A percentile compares a stretch with the other conserved stretches of the same genome.
Evolutionary conservation across 1,140 invertebrate species (phyloP).

Genomic region (Drosophila virilis): DNA sequence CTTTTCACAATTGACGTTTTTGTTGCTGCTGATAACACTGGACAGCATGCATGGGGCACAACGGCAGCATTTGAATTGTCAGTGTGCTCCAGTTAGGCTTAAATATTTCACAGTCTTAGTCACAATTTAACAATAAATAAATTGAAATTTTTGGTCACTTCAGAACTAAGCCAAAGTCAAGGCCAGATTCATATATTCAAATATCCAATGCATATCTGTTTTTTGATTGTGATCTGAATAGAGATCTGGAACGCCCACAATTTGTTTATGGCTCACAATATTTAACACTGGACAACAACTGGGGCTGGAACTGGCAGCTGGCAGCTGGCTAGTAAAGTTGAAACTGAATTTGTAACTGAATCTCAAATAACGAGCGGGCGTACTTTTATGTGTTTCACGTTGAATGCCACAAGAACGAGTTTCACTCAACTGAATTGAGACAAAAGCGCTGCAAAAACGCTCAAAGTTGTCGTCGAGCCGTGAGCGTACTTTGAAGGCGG

Average conservation of each 20-base stretch:
- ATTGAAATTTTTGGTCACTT: constrained; percentile 20
- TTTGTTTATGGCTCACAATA: constrained; percentile 44
- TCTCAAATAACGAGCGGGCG: constrained; percentile 67
- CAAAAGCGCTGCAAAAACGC: constrained; percentile 36
- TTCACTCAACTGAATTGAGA: constrained; percentile 53
- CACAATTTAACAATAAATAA: constrained; percentile 34
- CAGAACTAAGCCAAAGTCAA: constrained; percentile 67
- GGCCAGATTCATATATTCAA: constrained; percentile 50
- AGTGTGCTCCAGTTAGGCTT: constrained; percentile 25
- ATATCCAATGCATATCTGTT: neutral
- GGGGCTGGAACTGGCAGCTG: constrained; percentile 1
- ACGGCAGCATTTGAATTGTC: constrained; percentile 22
- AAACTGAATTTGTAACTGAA: constrained; percentile 76
- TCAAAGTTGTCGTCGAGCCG: constrained; percentile 47
- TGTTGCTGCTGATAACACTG: constrained; percentile 66
- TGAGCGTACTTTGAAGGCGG: neutral
- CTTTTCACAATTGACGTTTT: constrained; percentile 56
- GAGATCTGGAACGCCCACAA: constrained; percentile 34
- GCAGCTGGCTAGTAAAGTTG: constrained; percentile 29
- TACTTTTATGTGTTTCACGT: constrained; percentile 78
- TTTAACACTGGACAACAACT: constrained; percentile 2
- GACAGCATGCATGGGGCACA: constrained; percentile 41
- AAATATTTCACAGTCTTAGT: constrained; percentile 18
- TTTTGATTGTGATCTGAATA: neutral
- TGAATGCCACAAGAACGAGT: constrained; percentile 81